Conservation (phyloP, 1,140 invertebrate species). For the Megathymus violae region DNA sequence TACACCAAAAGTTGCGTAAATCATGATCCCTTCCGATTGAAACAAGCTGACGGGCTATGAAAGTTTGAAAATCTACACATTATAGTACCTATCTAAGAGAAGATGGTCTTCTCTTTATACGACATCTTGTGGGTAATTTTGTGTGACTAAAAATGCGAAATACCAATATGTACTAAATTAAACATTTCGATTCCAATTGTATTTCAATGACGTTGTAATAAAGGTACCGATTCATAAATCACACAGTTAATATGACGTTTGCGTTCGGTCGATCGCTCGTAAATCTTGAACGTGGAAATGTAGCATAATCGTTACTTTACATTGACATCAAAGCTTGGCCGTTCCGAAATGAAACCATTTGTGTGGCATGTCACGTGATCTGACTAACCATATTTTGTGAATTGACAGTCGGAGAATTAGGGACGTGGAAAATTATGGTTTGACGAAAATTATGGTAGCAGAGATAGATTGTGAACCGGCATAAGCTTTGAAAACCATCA, state of each 20-base stretch:
- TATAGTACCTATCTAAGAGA: no score
- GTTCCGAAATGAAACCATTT: constrained; percentile 32
- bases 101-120: no score
- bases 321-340: constrained; percentile 30
- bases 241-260: constrained; percentile 34
- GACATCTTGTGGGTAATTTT: no score
- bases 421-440: constrained; percentile 3
- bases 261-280: constrained; percentile 32
- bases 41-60: no score
- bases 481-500: background rate
- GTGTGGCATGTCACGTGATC: constrained; percentile 23
- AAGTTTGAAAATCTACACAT: no score
- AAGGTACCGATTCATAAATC: constrained; percentile 23
- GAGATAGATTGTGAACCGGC: background rate
- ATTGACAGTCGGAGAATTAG: constrained; percentile 28
- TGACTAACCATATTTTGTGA: constrained; percentile 29
- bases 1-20: no score
- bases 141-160: no score
- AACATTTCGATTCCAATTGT: constrained; percentile 20
- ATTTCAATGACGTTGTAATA: constrained; percentile 11
- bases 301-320: constrained; percentile 32
- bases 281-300: constrained; percentile 32
- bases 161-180: no score
- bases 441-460: background rate
- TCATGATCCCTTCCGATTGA: no score